Evolutionary conservation across 2,888 invertebrate species (phyloP), one percentile per base, ranked within the genome.

Genomic region (Temnothorax unifasciatus): DNA sequence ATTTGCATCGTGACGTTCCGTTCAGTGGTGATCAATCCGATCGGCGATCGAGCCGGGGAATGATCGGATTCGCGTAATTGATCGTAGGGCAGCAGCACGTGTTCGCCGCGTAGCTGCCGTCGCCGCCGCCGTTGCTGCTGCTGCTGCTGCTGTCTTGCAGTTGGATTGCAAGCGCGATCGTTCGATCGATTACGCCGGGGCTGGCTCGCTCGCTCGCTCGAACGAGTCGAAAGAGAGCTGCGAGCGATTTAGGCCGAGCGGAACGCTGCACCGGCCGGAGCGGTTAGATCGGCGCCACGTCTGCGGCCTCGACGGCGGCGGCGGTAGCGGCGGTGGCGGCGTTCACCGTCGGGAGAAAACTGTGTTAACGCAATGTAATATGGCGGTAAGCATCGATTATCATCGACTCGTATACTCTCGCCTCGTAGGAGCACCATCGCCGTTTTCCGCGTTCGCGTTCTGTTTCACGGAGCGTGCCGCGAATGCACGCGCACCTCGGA

Each of bases 251-350:
- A 79, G 77, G 68, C 68, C 77, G 77, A 79, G 68, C 77, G 59
- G 79, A 69, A 79, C 79, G 77, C 77, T 87, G 89, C 90, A 90
- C 90, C 88, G 85, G 82, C 79, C 61, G 86, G 76, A 91, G 85
- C 84, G 89, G 84, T 91, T 89, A 85, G 85, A 90, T 88, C 90
- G 92, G 92, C 92, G 92, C 92, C 92, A 90, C 86, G 92, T 92
- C 92, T 91, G 83, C 90, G 92, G 85, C 89, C 87, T 89, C 88
- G 84, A 69, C 84, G 71, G 73, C 82, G 76, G 18, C 74, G 21
- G 47, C 47, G 44, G 41, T n/a, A 38, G 29, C 50, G n/a, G 47
- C 29, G 34, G 34, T 38, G 52, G n/a, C 52, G 63, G 87, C 90
- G 86, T 85, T 87, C 87, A 85, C 87, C 86, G 88, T 34, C 57